Evolutionary conservation across 2,797 vertebrate genomes (phyloP), one percentile per base, ranked within the genome.

Genomic region (Myoxocephalus aenaeus): DNA sequence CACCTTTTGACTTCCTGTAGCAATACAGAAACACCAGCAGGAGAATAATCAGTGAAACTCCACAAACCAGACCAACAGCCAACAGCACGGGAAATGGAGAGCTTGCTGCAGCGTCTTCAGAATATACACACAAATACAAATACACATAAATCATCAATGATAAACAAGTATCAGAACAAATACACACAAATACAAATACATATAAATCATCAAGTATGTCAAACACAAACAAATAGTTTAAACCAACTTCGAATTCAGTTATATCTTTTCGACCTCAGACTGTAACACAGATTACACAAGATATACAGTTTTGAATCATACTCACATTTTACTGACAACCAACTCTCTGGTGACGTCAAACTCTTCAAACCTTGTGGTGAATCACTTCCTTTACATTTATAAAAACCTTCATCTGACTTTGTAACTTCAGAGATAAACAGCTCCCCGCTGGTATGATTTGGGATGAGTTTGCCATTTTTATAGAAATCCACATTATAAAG

Each of bases 331-430:
- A 88, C 61, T 17, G 69, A 34, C 71, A 88, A 54, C 87, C 84
- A 84, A 7, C 89, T 91, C 73, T 82, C 3, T 29, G 25, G 0
- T 48, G 63, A 63, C 13, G 0, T 34, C 34, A 34, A 2, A 1
- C 7, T 27, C 61, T 0, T 0, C 7, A 0, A 0, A 46, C 6
- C 18, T 29, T 2, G 17, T 12, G 12, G 2, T 1, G 90, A 90
- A 13, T 4, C 32, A 34, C 22, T 13, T 15, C 25, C 38, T 46
- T 32, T 0, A 67, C 89, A 92, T 56, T 25, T 72, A 59, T 89
- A 89, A 58, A 88, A 83, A 8, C 86, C 88, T 53, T 90, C 75
- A 44, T 90, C 61, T 67, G 87, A 82, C 77, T 75, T 66, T 5
- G 69, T 83, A 42, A 79, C 82, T 20, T 69, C 70, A 78, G 80